These are phyloP conservation scores for Microhierax caerulescens DNA, from an alignment of 2,797 vertebrate genomes.

Conservation along the genomic window DNA sequence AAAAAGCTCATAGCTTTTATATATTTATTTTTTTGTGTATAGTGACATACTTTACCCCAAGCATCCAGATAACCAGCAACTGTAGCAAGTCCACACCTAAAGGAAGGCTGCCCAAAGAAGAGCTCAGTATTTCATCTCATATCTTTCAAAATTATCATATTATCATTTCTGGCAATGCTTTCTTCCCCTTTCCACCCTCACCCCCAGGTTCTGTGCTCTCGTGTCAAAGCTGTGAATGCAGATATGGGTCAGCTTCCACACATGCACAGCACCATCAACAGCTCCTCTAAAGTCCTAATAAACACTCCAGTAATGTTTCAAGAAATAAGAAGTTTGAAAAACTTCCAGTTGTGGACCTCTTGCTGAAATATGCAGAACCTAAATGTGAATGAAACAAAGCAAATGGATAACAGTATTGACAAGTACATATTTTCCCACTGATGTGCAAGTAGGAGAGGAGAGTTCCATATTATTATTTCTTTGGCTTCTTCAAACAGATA, in stretches of 20 bases:
- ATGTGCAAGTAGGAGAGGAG: background rate
- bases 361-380: background rate
- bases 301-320: background rate
- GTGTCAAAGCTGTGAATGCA: background rate
- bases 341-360: background rate
- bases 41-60: background rate
- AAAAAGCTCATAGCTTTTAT: background rate
- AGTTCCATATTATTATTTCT: background rate
- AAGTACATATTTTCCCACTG: background rate
- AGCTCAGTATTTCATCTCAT: background rate
- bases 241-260: background rate
- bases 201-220: background rate
- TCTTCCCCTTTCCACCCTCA: background rate
- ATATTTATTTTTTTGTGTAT: background rate
- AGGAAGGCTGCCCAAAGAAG: background rate
- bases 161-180: background rate
- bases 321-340: background rate
- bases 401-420: background rate
- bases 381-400: background rate
- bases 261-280: background rate
- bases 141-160: background rate
- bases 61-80: background rate
- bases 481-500: background rate
- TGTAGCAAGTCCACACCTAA: background rate
- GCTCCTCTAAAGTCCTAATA: background rate